phyloP scores from a whole-genome alignment of 2,113 vertebrate species.

The Oryzias javanicus region DNA sequence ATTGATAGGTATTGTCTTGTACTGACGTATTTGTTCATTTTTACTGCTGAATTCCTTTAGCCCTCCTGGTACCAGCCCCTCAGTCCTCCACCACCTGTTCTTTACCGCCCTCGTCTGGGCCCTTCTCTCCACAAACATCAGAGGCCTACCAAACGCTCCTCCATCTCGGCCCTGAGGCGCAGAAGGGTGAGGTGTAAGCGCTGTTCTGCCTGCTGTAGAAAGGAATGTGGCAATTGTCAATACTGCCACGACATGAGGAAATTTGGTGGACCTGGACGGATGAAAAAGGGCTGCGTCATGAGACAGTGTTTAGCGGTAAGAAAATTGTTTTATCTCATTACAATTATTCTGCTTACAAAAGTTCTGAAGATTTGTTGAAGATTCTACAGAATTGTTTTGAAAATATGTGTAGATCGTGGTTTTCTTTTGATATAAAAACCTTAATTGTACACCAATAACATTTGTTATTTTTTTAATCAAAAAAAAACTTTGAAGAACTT shows the following conservation, averaged over 20 bases:
- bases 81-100: conserved; percentile 45
- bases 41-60: conserved; percentile 40
- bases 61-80: conserved; percentile 78
- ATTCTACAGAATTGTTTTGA: too few species aligned
- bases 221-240: conserved; percentile 90
- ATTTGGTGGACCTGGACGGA: conserved; percentile 90
- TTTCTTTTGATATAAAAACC: too few species aligned
- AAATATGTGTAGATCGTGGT: too few species aligned
- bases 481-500: too few species aligned
- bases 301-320: conserved; percentile 91
- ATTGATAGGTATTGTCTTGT: neutral
- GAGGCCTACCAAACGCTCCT: conserved; percentile 75
- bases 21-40: neutral
- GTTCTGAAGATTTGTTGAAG: too few species aligned
- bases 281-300: conserved; percentile 92
- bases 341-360: too few species aligned
- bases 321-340: conserved; percentile 22
- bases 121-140: conserved; percentile 75
- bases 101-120: conserved; percentile 69
- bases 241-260: conserved; percentile 96
- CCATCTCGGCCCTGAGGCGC: conserved; percentile 86
- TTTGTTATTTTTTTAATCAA: too few species aligned
- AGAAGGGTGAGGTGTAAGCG: conserved; percentile 90
- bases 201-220: conserved; percentile 89
- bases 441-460: too few species aligned